These are phyloP conservation scores for Lytechinus pictus DNA, from an alignment of 35 echinoderm and acorn worm genomes.

Conservation along the genomic window DNA sequence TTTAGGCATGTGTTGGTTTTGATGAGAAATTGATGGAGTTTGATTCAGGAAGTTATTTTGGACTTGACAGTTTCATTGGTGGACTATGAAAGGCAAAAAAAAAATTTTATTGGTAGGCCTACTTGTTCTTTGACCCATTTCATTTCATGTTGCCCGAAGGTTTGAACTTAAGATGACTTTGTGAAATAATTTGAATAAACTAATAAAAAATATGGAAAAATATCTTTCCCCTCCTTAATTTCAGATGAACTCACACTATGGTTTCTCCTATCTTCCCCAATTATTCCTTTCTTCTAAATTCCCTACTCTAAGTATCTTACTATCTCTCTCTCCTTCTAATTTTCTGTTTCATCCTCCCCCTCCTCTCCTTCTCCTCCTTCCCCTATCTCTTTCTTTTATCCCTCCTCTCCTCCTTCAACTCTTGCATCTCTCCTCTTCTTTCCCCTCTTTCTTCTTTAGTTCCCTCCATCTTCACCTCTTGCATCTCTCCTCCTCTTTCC, in stretches of 20 bases:
- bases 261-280: too few relatives aligned
- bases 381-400: not conserved
- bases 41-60: not conserved
- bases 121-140: not conserved
- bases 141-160: too few relatives aligned
- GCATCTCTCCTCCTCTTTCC: too few relatives aligned
- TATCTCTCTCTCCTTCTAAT: not conserved
- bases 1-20: not conserved
- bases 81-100: not conserved
- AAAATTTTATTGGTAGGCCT: not conserved
- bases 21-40: not conserved
- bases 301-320: not conserved
- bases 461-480: too few relatives aligned
- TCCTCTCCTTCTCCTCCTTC: not conserved
- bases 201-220: too few relatives aligned
- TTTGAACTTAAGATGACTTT: too few relatives aligned
- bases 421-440: not conserved
- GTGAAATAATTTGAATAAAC: too few relatives aligned
- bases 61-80: not conserved
- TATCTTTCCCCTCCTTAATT: too few relatives aligned
- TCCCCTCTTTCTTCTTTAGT: not conserved
- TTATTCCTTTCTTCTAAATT: not conserved
- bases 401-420: too few relatives aligned
- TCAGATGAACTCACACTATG: too few relatives aligned
- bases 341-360: not conserved